These are phyloP conservation scores for Drosophila mimetica DNA, from an alignment of 2,888 invertebrate species.

Conservation along the genomic window DNA sequence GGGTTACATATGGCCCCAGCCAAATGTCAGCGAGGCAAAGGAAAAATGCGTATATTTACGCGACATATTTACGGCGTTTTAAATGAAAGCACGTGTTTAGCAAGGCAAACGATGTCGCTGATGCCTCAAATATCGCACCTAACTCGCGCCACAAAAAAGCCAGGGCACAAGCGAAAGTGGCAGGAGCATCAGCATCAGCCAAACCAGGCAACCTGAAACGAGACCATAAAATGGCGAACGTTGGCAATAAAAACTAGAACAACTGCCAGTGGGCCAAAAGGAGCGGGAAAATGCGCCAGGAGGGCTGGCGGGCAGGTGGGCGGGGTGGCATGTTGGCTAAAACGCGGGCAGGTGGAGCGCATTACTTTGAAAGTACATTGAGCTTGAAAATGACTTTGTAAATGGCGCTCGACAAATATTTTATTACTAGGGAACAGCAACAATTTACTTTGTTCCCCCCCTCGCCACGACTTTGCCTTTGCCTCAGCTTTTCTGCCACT, in stretches of 20 bases:
- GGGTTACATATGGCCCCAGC: conserved; percentile 36
- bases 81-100: conserved; percentile 68
- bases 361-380: conserved; percentile 74
- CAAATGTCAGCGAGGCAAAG: conserved; percentile 32
- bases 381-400: conserved; percentile 78
- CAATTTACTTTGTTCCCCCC: conserved; percentile 62
- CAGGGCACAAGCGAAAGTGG: conserved; percentile 20
- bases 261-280: conserved; percentile 48
- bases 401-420: conserved; percentile 77
- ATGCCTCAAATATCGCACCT: conserved; percentile 46
- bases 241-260: conserved; percentile 74
- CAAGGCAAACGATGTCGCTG: conserved; percentile 34
- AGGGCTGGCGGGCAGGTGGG: neutral
- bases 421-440: conserved; percentile 68
- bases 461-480: conserved; percentile 10
- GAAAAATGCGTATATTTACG: conserved; percentile 38
- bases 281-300: neutral
- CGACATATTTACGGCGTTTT: conserved; percentile 65
- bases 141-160: conserved; percentile 17
- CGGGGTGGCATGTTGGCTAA: neutral
- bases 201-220: conserved; percentile 52
- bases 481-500: conserved; percentile 9
- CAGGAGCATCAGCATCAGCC: conserved; percentile 22
- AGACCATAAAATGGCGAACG: conserved; percentile 68
- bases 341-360: conserved; percentile 68